Base-by-base conservation (phyloP, 92 coral and sea anemone species). In the Epizoanthus illoricatus region DNA sequence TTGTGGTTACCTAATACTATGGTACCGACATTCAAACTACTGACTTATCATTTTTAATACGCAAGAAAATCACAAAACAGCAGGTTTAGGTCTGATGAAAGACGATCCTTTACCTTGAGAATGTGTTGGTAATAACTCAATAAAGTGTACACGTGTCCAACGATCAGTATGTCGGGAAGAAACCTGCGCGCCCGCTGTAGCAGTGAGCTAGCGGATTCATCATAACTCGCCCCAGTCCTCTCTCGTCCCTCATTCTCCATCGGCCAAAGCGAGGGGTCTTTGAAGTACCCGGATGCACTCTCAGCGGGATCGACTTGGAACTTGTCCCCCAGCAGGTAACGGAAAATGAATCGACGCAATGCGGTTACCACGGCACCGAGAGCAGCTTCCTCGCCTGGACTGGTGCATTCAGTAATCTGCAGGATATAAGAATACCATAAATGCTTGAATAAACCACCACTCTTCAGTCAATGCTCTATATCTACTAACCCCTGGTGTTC, bases 241-340 rank as follows among this genome's bases (percentile, higher is more conserved):
- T 68, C 23, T 8, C 73, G 63, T 39, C 78, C 87, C 58, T 80
- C 65, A n/a, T 75, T 47, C n/a, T 87, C 89, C 47, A 91, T 87
- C 6, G 98, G 93, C 99, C 99, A 96, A 61, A 96, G 92, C 1
- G 98, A 93, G 16, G 90, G 83, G 69, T 96, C 99, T 76, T 58
- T 67, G 89, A 96, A 91, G 65, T 87, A 88, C 67, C 84, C 88
- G 12, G 67, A 63, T 18, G 91, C 45, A 65, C 69, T 80, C 81
- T 76, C 36, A 20, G 86, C 85, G 36, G 96, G 92, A 39, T 89
- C 84, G 24, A 92, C 91, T 71, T 89, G 86, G 82, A 91, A 83
- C 64, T 88, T 86, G 74, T 87, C 92, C 7, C 92, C 80, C 7
- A 90, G 81, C 19, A 96, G 90, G 69, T 96, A 96, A 17, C 99